Conservation (phyloP, 1,140 invertebrate species). For the Solen grandis region DNA sequence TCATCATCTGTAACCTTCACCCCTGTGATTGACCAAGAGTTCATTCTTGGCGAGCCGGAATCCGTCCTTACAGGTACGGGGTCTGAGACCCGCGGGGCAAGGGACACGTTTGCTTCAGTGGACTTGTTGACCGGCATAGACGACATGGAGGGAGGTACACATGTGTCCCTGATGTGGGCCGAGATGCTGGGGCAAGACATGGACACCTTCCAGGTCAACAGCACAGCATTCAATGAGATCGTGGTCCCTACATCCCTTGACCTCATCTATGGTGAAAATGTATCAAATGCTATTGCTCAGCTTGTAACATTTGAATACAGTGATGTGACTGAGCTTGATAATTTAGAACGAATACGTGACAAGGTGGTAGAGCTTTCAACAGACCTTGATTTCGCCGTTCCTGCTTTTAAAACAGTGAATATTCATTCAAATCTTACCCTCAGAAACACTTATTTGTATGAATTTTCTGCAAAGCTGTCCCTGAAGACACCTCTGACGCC, state of each 20-base stretch:
- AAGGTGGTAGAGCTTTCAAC: constrained; percentile 41
- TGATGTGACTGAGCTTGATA: constrained; percentile 7
- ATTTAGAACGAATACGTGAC: constrained; percentile 2
- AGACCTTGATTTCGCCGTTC: constrained; percentile 30
- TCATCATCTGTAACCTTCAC: constrained; percentile 23
- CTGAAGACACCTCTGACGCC: background rate
- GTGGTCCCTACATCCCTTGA: constrained; percentile 33
- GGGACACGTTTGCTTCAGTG: constrained; percentile 9
- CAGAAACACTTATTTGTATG: constrained; percentile 33
- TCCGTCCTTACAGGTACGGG: background rate
- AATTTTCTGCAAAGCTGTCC: constrained; percentile 19
- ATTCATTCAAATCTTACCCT: background rate
- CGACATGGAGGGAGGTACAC: constrained; percentile 31
- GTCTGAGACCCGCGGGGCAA: background rate
- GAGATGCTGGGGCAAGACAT: background rate
- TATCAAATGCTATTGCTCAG: constrained; percentile 21
- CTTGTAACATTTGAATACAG: constrained; percentile 36
- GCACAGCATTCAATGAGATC: background rate
- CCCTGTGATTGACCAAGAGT: constrained; percentile 12
- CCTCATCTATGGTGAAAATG: constrained; percentile 8
- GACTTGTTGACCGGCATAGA: constrained; percentile 29
- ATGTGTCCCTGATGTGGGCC: constrained; percentile 17
- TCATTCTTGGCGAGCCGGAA: constrained; percentile 9
- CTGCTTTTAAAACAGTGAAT: constrained; percentile 28
- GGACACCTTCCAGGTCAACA: constrained; percentile 11